A percentile compares a stretch with the other conserved stretches of the same genome.
These are phyloP conservation scores for Aplidium turbinatum DNA, from an alignment of 23 tunicate species.

Conservation along the genomic window DNA sequence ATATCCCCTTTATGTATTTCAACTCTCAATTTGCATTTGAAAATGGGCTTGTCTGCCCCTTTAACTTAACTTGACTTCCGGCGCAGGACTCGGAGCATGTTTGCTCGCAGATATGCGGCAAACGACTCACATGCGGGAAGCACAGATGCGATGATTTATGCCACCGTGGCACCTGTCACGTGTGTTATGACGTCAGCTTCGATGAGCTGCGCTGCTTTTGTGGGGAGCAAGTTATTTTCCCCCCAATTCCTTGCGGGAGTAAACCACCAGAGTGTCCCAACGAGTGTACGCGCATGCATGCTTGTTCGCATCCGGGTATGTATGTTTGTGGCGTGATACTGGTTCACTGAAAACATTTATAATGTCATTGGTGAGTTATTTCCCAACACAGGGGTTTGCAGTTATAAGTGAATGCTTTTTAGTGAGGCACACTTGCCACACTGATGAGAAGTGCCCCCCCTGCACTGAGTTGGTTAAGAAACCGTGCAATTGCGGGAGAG, in stretches of 20 bases:
- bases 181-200: slow-evolving; percentile 86
- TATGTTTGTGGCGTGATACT: slow-evolving; percentile 4
- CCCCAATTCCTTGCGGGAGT: slow-evolving; percentile 93
- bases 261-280: slow-evolving; percentile 86
- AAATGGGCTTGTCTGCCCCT: too few relatives aligned
- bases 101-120: slow-evolving; percentile 80
- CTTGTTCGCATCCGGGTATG: slow-evolving; percentile 66
- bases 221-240: slow-evolving; percentile 81
- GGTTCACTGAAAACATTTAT: neutral
- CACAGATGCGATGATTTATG: slow-evolving; percentile 84
- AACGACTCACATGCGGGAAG: slow-evolving; percentile 64
- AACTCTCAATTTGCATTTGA: too few relatives aligned
- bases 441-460: slow-evolving; percentile 88
- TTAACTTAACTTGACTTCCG: neutral
- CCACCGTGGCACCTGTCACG: slow-evolving; percentile 87
- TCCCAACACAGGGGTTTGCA: neutral
- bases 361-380: neutral
- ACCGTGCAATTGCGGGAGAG: slow-evolving; percentile 86
- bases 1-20: too few relatives aligned
- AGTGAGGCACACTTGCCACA: slow-evolving; percentile 97
- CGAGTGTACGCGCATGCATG: slow-evolving; percentile 65
- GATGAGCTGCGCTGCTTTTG: slow-evolving; percentile 91
- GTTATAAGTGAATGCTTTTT: neutral
- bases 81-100: slow-evolving; percentile 58
- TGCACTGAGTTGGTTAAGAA: slow-evolving; percentile 89